A percentile compares a stretch with the other conserved stretches of the same genome.
Conservation (phyloP, 1,140 invertebrate genomes). For the Drosophila sproati region DNA sequence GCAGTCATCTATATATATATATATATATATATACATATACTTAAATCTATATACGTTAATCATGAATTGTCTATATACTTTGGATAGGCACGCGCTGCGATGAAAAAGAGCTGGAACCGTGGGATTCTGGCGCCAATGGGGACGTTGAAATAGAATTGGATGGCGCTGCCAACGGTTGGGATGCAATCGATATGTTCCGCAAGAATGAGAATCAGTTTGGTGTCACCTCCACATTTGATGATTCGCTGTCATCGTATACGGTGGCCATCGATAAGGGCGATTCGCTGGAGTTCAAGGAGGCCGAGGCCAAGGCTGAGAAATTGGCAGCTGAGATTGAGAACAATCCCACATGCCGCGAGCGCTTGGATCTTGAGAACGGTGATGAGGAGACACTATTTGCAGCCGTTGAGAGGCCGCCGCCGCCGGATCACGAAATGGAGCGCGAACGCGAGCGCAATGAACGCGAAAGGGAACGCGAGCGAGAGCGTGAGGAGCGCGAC, state of each 20-base stretch:
- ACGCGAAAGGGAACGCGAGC: conserved; percentile 66
- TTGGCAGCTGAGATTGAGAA: conserved; percentile 96
- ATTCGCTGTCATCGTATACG: conserved; percentile 94
- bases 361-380: conserved; percentile 94
- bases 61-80: neutral
- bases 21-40: neutral
- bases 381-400: conserved; percentile 93
- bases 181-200: conserved; percentile 96
- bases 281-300: conserved; percentile 93
- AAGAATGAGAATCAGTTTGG: conserved; percentile 96
- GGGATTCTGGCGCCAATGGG: conserved; percentile 89
- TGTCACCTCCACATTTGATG: conserved; percentile 94
- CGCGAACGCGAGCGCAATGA: conserved; percentile 64
- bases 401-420: conserved; percentile 87
- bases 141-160: conserved; percentile 89
- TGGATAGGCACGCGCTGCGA: conserved; percentile 85
- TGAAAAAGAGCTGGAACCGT: conserved; percentile 94
- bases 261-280: conserved; percentile 93
- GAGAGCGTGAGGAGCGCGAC: conserved; percentile 60
- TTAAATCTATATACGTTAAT: neutral
- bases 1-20: neutral
- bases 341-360: conserved; percentile 91
- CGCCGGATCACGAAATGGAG: conserved; percentile 56
- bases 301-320: conserved; percentile 93
- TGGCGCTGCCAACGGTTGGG: conserved; percentile 94